Evolutionary conservation across 1,140 invertebrate species (phyloP), one percentile per base, ranked within the genome.

Genomic region (Hydropsyche tenuis): DNA sequence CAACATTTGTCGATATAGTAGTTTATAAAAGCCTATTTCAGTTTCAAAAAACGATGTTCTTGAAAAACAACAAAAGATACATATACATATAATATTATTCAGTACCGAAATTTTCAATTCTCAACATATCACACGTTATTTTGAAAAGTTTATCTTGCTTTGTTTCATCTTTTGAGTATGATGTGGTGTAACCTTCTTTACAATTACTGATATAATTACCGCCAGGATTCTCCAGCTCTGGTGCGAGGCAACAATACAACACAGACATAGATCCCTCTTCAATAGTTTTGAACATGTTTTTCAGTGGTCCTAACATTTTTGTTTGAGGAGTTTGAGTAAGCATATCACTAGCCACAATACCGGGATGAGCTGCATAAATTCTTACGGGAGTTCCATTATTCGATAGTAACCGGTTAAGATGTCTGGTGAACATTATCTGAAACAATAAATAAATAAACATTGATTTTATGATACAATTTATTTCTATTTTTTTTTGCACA

Each of bases 331-430:
- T 22, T 12, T 53, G 30, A 11, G 14, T 18, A 14, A 53, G 1
- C 45, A 97, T 81, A 75, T 93, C 91, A 1, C 94, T 96, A 80
- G 92, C 88, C 1, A 96, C 92, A 51, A 97, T 86, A n/a, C 96
- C 96, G 4, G 96, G 96, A 86, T 97, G 95, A 14, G 96, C 89
- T 0, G 91, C 87, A 80, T 91, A 91, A 0, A 89, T 85, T 81
- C 90, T 87, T 0, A 97, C 88, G 53, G 82, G 81, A 4, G 84
- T 78, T 4, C 87, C 83, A 72, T 88, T 83, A 18, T 87, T 18
- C 23, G 25, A 3, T 11, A 68, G 22, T 0, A 20, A 7, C 27
- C 23, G n/a, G 45, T 51, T 68, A 11, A 68, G 65, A 25, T 68
- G 11, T 23, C 46, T 51, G 1, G 65, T 68, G 23, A 51, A 68